Base-by-base conservation (phyloP, 2,888 invertebrate species). In the Rhagophthalmus giganteus region DNA sequence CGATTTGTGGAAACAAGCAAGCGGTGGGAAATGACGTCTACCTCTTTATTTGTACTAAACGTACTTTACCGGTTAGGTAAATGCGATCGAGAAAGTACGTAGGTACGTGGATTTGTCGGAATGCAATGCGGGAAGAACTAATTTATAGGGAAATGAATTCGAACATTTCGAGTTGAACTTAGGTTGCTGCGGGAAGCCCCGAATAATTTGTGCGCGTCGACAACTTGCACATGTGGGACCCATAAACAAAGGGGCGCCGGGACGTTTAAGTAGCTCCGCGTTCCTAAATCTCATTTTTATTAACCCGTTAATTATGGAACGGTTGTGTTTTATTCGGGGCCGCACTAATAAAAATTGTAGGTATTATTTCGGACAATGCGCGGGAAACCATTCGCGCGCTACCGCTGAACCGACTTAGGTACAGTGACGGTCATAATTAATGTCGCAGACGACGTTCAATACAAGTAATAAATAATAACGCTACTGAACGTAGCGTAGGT, bases 141-240 rank as follows among this genome's bases (percentile, higher is more conserved):
- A 41, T 41, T 41, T 32, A 32, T 32, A 41, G 24, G 40, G 31
- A 41, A 41, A 41, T 41, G 34, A 46, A 37, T 39, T 45, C 11
- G 11, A 30, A 37, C 28, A 44, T 20, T 15, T 44, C 30, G 10
- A 13, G 33, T 25, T 16, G 37, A 24, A 35, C 11, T 37, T 31
- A 2, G 26, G 25, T 16, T 32, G 38, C 39, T 27, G 11, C 32
- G 47, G 27, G 39, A 47, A 24, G 47, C 34, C 32, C 27, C 20
- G 30, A 41, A 41, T 48, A 48, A 48, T 48, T 48, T 48, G 34
- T 40, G 35, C 35, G 27, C 40, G 48, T 41, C 34, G 41, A 48
- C 48, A 47, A 40, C 41, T 40, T 35, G 40, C 41, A 48, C 48
- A 35, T 48, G 41, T 41, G 48, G 48, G 48, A 32, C 39, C 26